Base-by-base conservation (phyloP, 2,113 vertebrate genomes). In the Columbina picui region DNA sequence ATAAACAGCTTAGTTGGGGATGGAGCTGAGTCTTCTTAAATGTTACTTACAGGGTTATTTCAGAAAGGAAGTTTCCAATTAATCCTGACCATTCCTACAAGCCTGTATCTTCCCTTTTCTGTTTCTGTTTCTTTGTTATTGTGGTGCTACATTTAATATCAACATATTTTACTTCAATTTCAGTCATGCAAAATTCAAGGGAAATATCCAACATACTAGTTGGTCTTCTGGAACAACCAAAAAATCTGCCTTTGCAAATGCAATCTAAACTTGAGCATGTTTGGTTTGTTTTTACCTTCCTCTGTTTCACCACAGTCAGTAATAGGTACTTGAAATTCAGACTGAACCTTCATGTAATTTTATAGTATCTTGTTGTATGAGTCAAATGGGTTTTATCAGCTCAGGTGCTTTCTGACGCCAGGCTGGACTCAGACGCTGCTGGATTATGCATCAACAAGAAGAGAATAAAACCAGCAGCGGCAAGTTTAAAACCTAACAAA, bases 201-300 rank as follows among this genome's bases (percentile, higher is more conserved):
- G 14, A 79, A 76, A 55, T 52, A 30, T 6, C 4, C 70, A 23
- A 18, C 8, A 43, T 50, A 53, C 0, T 1, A 38, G 4, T 22
- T 2, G 0, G 16, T 27, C 12, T 82, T 67, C 30, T 15, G 47
- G 30, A 59, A 26, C 6, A 65, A 32, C 4, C 61, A 36, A 12
- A 69, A 79, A 64, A 56, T 47, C n/a, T 61, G 23, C 1, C 10
- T 16, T 49, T 74, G 16, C 6, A 91, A 91, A 70, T n/a, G 2
- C 6, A 78, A 17, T 7, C 4, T 74, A 53, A 84, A 27, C 7
- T 22, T n/a, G n/a, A n/a, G n/a, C n/a, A n/a, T n/a, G 17, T 69
- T 34, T 19, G 3, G 5, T 3, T 59, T 41, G 7, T 41, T 41
- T 91, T 57, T 67, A 19, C 7, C 10, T 84, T 81, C 34, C 12